These are phyloP conservation scores for Holacanthus passer DNA, from an alignment of 2,113 vertebrate species.

Conservation along the genomic window DNA sequence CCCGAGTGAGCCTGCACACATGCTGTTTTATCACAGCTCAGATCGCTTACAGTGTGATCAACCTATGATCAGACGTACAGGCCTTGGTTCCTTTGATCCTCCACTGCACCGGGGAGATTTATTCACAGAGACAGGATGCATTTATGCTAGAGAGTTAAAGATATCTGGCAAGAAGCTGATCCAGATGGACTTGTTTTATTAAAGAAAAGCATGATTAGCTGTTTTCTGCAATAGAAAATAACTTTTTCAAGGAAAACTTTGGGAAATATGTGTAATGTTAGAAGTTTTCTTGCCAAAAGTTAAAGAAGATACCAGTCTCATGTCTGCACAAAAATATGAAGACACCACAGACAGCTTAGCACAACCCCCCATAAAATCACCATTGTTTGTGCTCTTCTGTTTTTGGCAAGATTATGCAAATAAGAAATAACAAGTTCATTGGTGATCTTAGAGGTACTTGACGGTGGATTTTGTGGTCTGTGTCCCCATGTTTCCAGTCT, in stretches of 20 bases:
- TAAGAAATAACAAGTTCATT: background rate
- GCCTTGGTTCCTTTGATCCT: constrained; percentile 39
- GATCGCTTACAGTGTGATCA: background rate
- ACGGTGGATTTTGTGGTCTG: background rate
- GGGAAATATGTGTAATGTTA: background rate
- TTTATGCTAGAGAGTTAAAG: background rate
- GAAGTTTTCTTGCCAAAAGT: background rate
- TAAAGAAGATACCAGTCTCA: background rate
- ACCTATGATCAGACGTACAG: constrained; percentile 44
- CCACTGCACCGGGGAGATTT: constrained; percentile 25
- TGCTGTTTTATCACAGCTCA: constrained; percentile 37
- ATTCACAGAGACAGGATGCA: background rate
- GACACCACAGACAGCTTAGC: background rate
- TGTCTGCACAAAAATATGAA: background rate
- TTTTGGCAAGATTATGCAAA: background rate
- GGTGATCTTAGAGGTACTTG: background rate
- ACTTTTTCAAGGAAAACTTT: background rate
- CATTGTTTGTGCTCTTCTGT: background rate
- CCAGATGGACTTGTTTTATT: background rate
- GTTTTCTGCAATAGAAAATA: background rate
- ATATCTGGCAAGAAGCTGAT: constrained; percentile 33
- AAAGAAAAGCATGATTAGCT: background rate
- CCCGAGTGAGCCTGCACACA: constrained; percentile 36
- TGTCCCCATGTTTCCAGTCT: background rate
- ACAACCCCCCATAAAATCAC: background rate